Evolutionary conservation across 2,888 invertebrate genomes (phyloP).

Genomic region (Ceriagrion tenellum): DNA sequence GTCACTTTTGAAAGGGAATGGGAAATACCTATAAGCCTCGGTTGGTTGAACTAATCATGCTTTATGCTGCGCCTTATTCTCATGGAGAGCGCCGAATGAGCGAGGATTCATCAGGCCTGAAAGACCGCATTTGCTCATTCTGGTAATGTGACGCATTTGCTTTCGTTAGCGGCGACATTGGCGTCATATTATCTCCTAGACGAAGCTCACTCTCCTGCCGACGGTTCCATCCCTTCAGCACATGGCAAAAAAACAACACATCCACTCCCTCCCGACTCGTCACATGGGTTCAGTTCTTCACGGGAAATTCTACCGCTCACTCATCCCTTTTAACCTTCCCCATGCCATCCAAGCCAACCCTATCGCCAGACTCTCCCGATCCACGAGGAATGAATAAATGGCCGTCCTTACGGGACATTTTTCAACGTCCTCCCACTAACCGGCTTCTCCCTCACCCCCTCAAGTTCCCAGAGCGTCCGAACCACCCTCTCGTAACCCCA

Average conservation of each 20-base stretch:
- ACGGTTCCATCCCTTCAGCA: not conserved
- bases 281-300: not conserved
- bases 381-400: slow-evolving; percentile 55
- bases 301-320: slow-evolving; percentile 6
- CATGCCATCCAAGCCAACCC: not conserved
- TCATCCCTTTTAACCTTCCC: not conserved
- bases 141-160: not conserved
- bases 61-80: not conserved
- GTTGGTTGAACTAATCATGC: not conserved
- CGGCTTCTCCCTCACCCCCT: not conserved
- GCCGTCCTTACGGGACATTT: slow-evolving; percentile 52
- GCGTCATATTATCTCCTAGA: not conserved
- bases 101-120: not conserved
- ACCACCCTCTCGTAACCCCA: not conserved
- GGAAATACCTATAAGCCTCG: not conserved
- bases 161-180: not conserved
- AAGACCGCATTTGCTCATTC: not conserved
- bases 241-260: not conserved
- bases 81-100: not conserved
- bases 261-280: not conserved
- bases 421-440: slow-evolving; percentile 22
- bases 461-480: not conserved
- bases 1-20: too few species aligned
- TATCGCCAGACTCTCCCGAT: not conserved
- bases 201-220: not conserved